These are phyloP conservation scores for Orchesella flavescens DNA, from an alignment of 2,888 invertebrate genomes.

Conservation along the genomic window DNA sequence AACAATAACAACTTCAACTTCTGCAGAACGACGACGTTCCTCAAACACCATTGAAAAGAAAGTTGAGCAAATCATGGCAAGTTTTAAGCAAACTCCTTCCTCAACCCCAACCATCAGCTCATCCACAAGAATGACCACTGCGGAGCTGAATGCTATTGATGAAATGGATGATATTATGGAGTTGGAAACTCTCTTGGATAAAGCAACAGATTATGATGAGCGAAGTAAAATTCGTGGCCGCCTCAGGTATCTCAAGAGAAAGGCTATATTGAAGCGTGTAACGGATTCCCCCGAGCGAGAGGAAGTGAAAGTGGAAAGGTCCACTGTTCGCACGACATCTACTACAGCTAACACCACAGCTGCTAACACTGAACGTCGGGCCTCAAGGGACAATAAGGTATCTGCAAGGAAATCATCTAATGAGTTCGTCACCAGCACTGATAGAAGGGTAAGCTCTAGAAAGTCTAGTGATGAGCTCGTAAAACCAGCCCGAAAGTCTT, in stretches of 20 bases:
- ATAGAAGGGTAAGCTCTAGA: slow-evolving; percentile 35
- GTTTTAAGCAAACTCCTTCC: slow-evolving; percentile 28
- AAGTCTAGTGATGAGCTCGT: slow-evolving; percentile 48
- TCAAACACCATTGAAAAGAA: slow-evolving; percentile 41
- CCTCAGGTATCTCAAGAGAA: slow-evolving; percentile 82
- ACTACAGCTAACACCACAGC: neutral
- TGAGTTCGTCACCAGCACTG: slow-evolving; percentile 33
- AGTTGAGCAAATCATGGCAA: slow-evolving; percentile 51
- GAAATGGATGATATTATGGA: slow-evolving; percentile 65
- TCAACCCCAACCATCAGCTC: neutral
- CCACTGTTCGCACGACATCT: neutral
- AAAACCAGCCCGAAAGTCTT: slow-evolving; percentile 31
- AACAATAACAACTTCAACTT: neutral
- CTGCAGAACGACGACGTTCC: slow-evolving; percentile 45
- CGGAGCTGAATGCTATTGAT: slow-evolving; percentile 65
- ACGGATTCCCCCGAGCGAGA: slow-evolving; percentile 43
- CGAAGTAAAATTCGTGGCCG: slow-evolving; percentile 85
- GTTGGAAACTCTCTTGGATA: slow-evolving; percentile 80
- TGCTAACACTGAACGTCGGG: slow-evolving; percentile 22
- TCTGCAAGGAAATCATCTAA: slow-evolving; percentile 48
- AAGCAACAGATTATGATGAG: slow-evolving; percentile 84
- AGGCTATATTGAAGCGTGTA: slow-evolving; percentile 72
- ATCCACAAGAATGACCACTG: slow-evolving; percentile 55
- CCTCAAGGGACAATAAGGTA: slow-evolving; percentile 37
- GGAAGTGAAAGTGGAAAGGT: neutral